Evolutionary conservation across 1,140 invertebrate genomes (phyloP), one percentile per base, ranked within the genome.

Genomic region (Rhizoglyphus robini): DNA sequence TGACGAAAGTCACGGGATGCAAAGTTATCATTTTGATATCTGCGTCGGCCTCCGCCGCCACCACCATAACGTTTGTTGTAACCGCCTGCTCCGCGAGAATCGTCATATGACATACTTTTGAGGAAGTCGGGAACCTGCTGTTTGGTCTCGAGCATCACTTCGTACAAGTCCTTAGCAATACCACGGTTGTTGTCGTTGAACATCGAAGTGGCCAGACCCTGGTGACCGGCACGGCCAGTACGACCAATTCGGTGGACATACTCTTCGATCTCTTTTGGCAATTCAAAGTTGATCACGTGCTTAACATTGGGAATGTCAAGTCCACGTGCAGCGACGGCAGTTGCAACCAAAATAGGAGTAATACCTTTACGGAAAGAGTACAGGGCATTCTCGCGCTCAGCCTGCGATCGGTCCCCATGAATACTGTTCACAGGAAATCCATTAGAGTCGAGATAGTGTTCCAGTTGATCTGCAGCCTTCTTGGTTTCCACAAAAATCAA

Each of bases 401-500:
- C 82, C 75, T 99, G 96, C 57, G 84, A 85, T 66, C 95, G 83
- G 79, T 99, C 95, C 32, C 96, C 96, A 77, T 99, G 96, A 74
- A 99, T 99, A 70, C 92, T 96, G 61, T 93, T 97, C 34, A 96
- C 95, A 29, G 93, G 90, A 79, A 93, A 98, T 23, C 88, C 85
- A 74, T 89, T 83, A 57, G 81, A 79, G 71, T 87, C 81, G 61
- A 99, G 79, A 77, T 86, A 97, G 70, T 95, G 88, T 73, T 97
- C 93, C 51, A 99, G 79, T 68, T 87, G 85, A 75, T 98, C 94
- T 13, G 95, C 95, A 27, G 95, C 94, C 75, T 96, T 96, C 76
- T 98, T 99, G 0, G 95, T 99, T 77, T 99, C 96, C 30, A 99
- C 96, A 75, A 99, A 99, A 23, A 97, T 90, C 38, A 99, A 54